Evolutionary conservation across 1,140 invertebrate genomes (phyloP), one percentile per base, ranked within the genome.

Genomic region (Magallana ariakensis): DNA sequence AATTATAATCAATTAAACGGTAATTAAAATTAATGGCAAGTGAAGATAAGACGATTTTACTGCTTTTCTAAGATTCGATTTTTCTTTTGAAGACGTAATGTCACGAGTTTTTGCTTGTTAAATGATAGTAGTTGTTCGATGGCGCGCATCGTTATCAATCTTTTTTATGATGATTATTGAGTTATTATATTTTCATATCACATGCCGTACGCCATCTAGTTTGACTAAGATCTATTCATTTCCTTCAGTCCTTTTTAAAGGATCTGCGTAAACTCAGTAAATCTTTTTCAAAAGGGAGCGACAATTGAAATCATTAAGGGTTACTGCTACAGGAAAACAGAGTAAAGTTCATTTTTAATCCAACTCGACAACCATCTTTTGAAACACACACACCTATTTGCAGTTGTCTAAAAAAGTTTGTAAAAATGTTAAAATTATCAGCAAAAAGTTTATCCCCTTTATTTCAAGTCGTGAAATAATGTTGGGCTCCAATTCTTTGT

Each of bases 111-210:
- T 75, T 26, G 10, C 66, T 75, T 75, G 66, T 75, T 75, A 75
- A 10, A 75, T 33, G 66, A 75, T 75, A 75, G 22, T 33, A 75
- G 66, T 22, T 75, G 66, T 26, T 75, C 66, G 22, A 10, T 75
- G 66, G 22, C 66, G 66, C 66, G 66, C 66, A 11, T 75, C 66
- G 22, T 75, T 75, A 75, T 75, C 66, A 75, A 75, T 75, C 66
- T 75, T 75, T 75, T 75, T 62, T 15, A 19, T 75, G 66, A 26
- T 75, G 66, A 26, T 75, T 75, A 75, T 75, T 75, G 66, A 13
- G 66, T 75, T 75, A 62, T 62, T 62, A 75, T 75, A 75, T 75
- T 75, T 75, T 75, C 66, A 75, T 75, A 75, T 75, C 66, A 22
- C 13, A 75, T 75, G 66, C 22, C 26, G 66, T 26, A 75, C 66